These are phyloP conservation scores for Geotrypetes seraphini DNA, from an alignment of 2,797 vertebrate species.

Conservation along the genomic window DNA sequence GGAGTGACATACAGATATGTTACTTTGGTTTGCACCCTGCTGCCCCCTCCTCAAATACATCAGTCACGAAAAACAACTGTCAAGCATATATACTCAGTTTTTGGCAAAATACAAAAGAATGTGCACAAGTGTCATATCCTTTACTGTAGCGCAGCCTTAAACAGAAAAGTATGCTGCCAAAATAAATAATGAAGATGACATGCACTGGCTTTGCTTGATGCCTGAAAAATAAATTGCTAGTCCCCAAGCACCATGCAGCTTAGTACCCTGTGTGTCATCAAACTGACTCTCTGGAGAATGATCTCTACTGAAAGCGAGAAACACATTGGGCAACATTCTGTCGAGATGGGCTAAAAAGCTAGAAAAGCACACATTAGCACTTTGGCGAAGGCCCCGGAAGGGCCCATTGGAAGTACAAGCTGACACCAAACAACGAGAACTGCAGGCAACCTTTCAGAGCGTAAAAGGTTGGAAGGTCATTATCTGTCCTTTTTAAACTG, in stretches of 20 bases:
- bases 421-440: slow-evolving; percentile 8
- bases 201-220: background rate
- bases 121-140: no score
- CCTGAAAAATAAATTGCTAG: slow-evolving; percentile 23
- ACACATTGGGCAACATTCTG: slow-evolving; percentile 31
- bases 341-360: slow-evolving; percentile 29
- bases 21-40: no score
- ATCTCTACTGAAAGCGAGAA: slow-evolving; percentile 44
- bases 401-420: slow-evolving; percentile 9
- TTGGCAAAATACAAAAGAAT: no score
- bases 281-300: slow-evolving; percentile 55
- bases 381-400: slow-evolving; percentile 29
- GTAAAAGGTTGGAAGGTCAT: background rate
- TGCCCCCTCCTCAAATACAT: no score
- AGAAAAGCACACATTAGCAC: slow-evolving; percentile 66
- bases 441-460: background rate
- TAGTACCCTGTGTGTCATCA: slow-evolving; percentile 44
- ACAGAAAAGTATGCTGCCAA: no score
- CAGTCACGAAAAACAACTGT: no score
- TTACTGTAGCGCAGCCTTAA: no score
- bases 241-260: slow-evolving; percentile 50
- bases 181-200: no score
- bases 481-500: background rate
- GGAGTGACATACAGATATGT: no score
- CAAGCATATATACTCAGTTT: no score